These are phyloP conservation scores for Wasmannia auropunctata DNA, from an alignment of 1,140 invertebrate genomes.

Conservation along the genomic window DNA sequence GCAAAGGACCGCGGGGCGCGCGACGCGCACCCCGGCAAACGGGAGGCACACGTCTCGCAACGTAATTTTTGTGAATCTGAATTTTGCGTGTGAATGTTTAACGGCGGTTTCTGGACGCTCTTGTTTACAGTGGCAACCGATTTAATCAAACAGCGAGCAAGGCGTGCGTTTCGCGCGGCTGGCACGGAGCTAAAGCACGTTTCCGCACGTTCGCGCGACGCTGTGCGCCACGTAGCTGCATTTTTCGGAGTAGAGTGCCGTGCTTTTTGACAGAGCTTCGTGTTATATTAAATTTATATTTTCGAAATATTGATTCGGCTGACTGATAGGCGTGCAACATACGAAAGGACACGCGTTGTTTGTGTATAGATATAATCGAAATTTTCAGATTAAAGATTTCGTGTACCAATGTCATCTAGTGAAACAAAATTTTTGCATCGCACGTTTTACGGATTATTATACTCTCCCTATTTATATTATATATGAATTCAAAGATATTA, in stretches of 20 bases:
- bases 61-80: slow-evolving; percentile 62
- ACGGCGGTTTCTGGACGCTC: slow-evolving; percentile 35
- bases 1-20: background rate
- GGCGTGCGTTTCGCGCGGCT: slow-evolving; percentile 24
- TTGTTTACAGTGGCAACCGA: slow-evolving; percentile 64
- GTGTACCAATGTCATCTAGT: background rate
- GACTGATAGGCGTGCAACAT: slow-evolving; percentile 21
- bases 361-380: slow-evolving; percentile 53
- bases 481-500: background rate
- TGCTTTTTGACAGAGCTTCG: slow-evolving; percentile 61
- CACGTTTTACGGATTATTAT: slow-evolving; percentile 5
- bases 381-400: slow-evolving; percentile 57
- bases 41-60: background rate
- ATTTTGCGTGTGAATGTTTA: slow-evolving; percentile 68
- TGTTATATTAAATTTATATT: slow-evolving; percentile 67
- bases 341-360: slow-evolving; percentile 49
- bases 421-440: background rate
- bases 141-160: slow-evolving; percentile 59
- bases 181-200: slow-evolving; percentile 37
- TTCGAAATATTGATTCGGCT: slow-evolving; percentile 54
- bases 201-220: slow-evolving; percentile 14
- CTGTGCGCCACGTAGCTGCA: background rate
- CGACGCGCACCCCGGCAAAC: background rate
- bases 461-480: slow-evolving; percentile 10
- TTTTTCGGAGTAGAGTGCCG: slow-evolving; percentile 58